These are phyloP conservation scores for Eudorcas thomsonii DNA, from an alignment of 2,113 vertebrate species.

Conservation along the genomic window DNA sequence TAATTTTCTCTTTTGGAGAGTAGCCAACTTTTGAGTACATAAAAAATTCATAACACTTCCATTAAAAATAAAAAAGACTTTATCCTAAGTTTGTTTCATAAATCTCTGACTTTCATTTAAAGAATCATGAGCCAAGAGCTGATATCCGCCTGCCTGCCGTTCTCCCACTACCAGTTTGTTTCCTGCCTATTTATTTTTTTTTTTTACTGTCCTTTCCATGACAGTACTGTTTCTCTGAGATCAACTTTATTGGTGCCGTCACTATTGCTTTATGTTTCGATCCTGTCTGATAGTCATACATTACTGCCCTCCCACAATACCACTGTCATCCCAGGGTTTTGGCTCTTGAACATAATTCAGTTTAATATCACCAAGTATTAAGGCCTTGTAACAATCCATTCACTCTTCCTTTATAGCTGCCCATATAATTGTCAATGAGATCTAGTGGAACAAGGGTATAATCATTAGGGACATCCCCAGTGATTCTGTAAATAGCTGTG, in stretches of 20 bases:
- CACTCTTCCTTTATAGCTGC: conserved; percentile 63
- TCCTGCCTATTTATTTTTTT: conserved; percentile 38
- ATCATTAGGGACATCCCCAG: conserved; percentile 55
- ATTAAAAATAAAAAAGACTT: conserved; percentile 62
- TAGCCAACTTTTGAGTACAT: conserved; percentile 49
- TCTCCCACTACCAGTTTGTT: conserved; percentile 47
- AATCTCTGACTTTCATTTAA: conserved; percentile 50
- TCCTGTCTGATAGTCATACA: conserved; percentile 42
- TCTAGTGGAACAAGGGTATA: conserved; percentile 34
- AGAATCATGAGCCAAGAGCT: conserved; percentile 23
- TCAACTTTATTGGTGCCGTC: conserved; percentile 62
- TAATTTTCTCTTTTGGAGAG: conserved; percentile 47
- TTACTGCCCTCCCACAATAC: conserved; percentile 23
- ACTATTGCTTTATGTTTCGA: conserved; percentile 60
- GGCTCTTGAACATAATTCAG: conserved; percentile 60
- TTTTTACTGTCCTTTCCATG: conserved; percentile 42
- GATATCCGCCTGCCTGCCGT: conserved; percentile 23
- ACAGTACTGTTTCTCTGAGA: conserved; percentile 56
- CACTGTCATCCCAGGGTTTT: background rate
- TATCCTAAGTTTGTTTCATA: conserved; percentile 59
- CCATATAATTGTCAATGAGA: conserved; percentile 70
- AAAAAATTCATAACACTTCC: conserved; percentile 58
- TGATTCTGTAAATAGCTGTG: conserved; percentile 42
- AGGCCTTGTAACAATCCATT: conserved; percentile 55
- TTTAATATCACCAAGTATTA: conserved; percentile 61